phyloP scores from a whole-genome alignment of 1,140 invertebrate genomes.

The Charaxes varanes region DNA sequence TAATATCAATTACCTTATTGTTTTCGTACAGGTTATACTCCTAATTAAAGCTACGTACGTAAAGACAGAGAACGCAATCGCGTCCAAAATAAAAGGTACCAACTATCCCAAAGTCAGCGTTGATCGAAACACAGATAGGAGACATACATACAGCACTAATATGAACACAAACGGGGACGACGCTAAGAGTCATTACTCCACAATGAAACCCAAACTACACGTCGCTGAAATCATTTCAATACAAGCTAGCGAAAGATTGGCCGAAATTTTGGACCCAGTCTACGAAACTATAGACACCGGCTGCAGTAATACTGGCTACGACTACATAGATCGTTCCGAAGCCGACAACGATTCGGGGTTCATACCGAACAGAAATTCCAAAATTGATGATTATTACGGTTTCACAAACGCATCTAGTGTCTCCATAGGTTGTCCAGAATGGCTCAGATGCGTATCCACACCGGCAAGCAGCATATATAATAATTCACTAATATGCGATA shows the following conservation, averaged over 20 bases:
- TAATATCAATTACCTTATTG: not conserved
- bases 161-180: slow-evolving; percentile 27
- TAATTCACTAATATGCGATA: slow-evolving; percentile 31
- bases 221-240: slow-evolving; percentile 64
- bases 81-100: slow-evolving; percentile 45
- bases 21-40: slow-evolving; percentile 49
- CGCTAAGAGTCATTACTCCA: slow-evolving; percentile 36
- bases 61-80: slow-evolving; percentile 60
- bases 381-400: slow-evolving; percentile 42
- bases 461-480: slow-evolving; percentile 38
- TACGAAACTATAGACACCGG: slow-evolving; percentile 57
- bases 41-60: slow-evolving; percentile 61
- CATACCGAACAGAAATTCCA: slow-evolving; percentile 32
- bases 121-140: slow-evolving; percentile 33
- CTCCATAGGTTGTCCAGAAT: slow-evolving; percentile 48
- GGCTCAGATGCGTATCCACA: slow-evolving; percentile 38
- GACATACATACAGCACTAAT: slow-evolving; percentile 52
- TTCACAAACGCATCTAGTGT: slow-evolving; percentile 53
- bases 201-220: slow-evolving; percentile 45
- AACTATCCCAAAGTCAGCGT: slow-evolving; percentile 33
- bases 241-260: slow-evolving; percentile 55
- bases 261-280: slow-evolving; percentile 58
- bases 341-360: slow-evolving; percentile 34
- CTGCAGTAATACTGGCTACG: slow-evolving; percentile 41
- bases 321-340: slow-evolving; percentile 37